Base-by-base conservation (phyloP, 2,888 invertebrate species). In the Osmoderma eremita region DNA sequence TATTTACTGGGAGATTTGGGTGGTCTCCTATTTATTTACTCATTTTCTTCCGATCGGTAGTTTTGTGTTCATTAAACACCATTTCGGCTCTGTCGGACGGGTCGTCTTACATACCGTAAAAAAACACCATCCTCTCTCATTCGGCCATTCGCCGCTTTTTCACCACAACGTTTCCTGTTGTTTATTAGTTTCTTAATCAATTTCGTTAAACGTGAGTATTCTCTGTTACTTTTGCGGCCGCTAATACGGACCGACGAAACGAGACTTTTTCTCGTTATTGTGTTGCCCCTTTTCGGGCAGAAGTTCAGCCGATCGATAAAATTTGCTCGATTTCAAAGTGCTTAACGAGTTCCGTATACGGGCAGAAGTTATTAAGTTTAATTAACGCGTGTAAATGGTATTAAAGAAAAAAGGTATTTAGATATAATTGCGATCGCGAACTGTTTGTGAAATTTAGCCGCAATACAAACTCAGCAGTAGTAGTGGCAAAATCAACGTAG, bases 21-120 rank as follows among this genome's bases (percentile, higher is more conserved):
- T 67, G 67, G 67, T 63, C 67, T 17, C 10, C 30, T 30, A 30
- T 66, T 62, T 56, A 42, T 39, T 63, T 67, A 10, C 24, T 38
- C 22, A 22, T 62, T 36, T 65, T 58, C 45, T 48, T 48, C 42
- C 10, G 24, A 58, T 13, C 24, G 13, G 22, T 15, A 54, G 20
- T 24, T 48, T 48, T 51, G 51, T 36, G 38, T 22, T 49, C 66
- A 39, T 39, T 66, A 36, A 49, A 66, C 66, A 66, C 58, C 39
- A 41, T 67, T 67, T 58, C 18, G 36, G 53, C 13, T 53, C 18
- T 50, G 56, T 54, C 42, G 48, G 42, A 63, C 63, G 38, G 56
- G 38, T 56, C 49, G 36, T 39, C 45, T 48, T 51, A 63, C 50
- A 51, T 54, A 38, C 17, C 6, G 30, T 15, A 10, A 36, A 36